These are phyloP conservation scores for Yponomeuta cagnagella DNA, from an alignment of 2,888 invertebrate genomes.

Conservation along the genomic window DNA sequence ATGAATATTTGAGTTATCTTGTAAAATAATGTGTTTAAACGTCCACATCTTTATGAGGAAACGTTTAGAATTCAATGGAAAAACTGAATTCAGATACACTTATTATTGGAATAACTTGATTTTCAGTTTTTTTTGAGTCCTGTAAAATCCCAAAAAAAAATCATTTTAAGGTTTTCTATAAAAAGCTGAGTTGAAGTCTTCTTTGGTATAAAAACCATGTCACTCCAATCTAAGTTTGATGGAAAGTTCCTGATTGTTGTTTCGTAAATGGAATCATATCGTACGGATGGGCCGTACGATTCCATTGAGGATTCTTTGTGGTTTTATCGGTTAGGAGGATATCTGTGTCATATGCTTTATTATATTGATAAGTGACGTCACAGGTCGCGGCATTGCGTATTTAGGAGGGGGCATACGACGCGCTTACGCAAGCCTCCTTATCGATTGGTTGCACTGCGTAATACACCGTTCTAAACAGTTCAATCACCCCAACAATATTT, in stretches of 20 bases:
- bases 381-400: conserved; percentile 34
- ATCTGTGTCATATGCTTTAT: conserved; percentile 14
- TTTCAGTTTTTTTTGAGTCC: too few species aligned
- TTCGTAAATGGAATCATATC: not conserved
- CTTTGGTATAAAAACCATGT: not conserved
- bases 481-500: conserved; percentile 57
- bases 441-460: conserved; percentile 59
- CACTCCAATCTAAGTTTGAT: not conserved
- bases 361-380: conserved; percentile 41
- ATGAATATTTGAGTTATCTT: too few species aligned
- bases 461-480: conserved; percentile 55
- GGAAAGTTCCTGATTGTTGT: not conserved
- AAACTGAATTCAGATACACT: too few species aligned
- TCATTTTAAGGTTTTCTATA: too few species aligned
- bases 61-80: too few species aligned
- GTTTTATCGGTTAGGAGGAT: not conserved
- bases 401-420: conserved; percentile 51
- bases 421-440: conserved; percentile 61
- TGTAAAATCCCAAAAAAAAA: too few species aligned
- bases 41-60: too few species aligned
- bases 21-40: too few species aligned
- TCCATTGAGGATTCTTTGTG: not conserved
- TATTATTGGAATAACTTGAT: too few species aligned
- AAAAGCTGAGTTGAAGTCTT: too few species aligned
- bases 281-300: not conserved